Percentiles rank a stretch among this genome's conserved stretches.
Conservation (phyloP, 2,797 vertebrate genomes). For the Carapus acus region DNA sequence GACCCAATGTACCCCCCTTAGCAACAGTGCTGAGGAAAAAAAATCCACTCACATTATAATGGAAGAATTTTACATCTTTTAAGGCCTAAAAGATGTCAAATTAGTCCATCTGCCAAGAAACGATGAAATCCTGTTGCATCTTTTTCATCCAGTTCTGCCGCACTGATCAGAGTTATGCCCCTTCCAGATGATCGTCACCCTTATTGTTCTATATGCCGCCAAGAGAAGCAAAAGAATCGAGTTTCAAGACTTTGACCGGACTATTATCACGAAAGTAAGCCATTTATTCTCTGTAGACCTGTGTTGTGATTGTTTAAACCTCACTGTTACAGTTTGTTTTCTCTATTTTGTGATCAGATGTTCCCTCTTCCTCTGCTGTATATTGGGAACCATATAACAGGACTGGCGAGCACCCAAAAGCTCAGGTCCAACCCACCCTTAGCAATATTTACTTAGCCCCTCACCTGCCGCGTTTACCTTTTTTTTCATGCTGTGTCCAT, state of each 20-base stretch:
- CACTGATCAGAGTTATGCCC: not conserved
- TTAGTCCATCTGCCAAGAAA: no score
- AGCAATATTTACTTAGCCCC: no score
- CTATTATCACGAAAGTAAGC: constrained; percentile 78
- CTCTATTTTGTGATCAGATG: constrained; percentile 69
- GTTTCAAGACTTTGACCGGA: constrained; percentile 87
- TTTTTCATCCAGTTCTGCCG: no score
- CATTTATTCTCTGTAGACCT: not conserved
- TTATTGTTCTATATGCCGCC: constrained; percentile 83
- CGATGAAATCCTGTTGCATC: no score
- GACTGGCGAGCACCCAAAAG: constrained; percentile 88
- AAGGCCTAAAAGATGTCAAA: no score
- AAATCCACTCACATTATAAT: no score
- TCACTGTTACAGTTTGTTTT: not conserved
- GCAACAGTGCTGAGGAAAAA: no score
- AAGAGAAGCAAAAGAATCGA: constrained; percentile 78
- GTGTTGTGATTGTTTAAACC: not conserved
- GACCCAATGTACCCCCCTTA: no score
- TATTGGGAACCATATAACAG: constrained; percentile 87
- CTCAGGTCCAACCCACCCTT: constrained; percentile 74
- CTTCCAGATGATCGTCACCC: constrained; percentile 81
- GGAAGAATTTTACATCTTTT: no score
- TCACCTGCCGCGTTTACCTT: no score
- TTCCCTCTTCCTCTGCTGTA: constrained; percentile 91
- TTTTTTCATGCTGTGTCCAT: no score